Base-by-base conservation (phyloP, 2,113 vertebrate species). In the Nicator chloris region DNA sequence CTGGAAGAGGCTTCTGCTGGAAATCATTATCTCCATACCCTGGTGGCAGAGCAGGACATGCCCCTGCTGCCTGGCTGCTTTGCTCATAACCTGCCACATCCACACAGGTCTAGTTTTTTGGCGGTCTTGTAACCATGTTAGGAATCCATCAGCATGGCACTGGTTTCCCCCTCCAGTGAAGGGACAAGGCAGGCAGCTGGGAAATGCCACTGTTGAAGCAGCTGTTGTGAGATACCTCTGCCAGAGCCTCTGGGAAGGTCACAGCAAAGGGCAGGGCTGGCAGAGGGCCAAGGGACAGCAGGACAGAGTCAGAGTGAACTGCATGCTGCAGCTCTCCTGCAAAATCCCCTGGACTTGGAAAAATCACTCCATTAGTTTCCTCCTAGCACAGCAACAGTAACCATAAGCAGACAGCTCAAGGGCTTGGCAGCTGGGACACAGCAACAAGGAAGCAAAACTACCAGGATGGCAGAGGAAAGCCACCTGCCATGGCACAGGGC, bases 41-140 rank as follows among this genome's bases (percentile, higher is more conserved):
- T 3, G 26, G 20, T 17, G n/a, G 40, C 33, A 45, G 53, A 45
- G 54, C 69, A 73, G 60, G 73, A 92, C 20, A 14, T 24, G 35
- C 24, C 16, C 19, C 33, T 11, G 21, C 45, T 50, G 31, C 39
- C 40, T 16, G 6, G 24, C 40, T 50, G 22, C 51, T 50, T 76
- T 6, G 22, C 83, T 85, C 61, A 6, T 3, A 37, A 61, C 39
- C 42, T 37, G 66, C 51, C 28, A 3, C 6, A n/a, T 20, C 40
- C 49, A 21, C 3, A 4, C 15, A 33, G 11, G 24, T 10, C 57
- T 4, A 2, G 16, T 20, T 60, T 37, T 47, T 33, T 3, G 9
- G 35, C 71, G 57, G 9, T 11, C 44, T 59, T 40, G 49, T 69
- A 66, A 30, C 39, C 1, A 1, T 1, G 0, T 2, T 31, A 47